phyloP scores from a whole-genome alignment of 2,113 vertebrate genomes.

The Rhipidura dahli region DNA sequence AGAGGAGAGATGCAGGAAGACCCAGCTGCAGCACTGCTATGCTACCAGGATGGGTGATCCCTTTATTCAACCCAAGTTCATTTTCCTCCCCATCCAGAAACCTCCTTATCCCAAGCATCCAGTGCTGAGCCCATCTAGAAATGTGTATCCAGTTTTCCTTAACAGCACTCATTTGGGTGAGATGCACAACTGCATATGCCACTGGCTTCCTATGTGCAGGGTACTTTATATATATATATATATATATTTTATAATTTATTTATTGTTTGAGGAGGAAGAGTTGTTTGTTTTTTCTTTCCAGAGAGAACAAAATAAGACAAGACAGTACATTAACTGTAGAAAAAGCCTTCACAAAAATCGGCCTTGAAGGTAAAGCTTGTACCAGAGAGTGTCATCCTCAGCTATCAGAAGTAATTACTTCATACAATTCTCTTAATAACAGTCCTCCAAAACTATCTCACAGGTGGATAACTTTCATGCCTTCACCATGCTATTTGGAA shows the following conservation, averaged over 20 bases:
- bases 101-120: not conserved
- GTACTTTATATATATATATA: too few species aligned
- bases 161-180: not conserved
- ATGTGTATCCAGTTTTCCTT: not conserved
- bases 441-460: not conserved
- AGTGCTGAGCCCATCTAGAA: not conserved
- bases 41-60: not conserved
- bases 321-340: not conserved
- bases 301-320: not conserved
- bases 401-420: not conserved
- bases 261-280: too few species aligned
- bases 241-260: not conserved
- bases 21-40: not conserved
- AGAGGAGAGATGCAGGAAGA: not conserved
- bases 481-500: not conserved
- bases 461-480: not conserved
- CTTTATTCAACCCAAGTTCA: not conserved
- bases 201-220: not conserved
- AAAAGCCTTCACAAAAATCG: not conserved
- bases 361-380: not conserved
- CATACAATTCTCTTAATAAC: not conserved
- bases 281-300: not conserved
- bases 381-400: not conserved
- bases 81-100: not conserved
- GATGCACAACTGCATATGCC: rapidly evolving